These are phyloP conservation scores for Acleris sparsana DNA, from an alignment of 2,888 invertebrate genomes.

Conservation along the genomic window DNA sequence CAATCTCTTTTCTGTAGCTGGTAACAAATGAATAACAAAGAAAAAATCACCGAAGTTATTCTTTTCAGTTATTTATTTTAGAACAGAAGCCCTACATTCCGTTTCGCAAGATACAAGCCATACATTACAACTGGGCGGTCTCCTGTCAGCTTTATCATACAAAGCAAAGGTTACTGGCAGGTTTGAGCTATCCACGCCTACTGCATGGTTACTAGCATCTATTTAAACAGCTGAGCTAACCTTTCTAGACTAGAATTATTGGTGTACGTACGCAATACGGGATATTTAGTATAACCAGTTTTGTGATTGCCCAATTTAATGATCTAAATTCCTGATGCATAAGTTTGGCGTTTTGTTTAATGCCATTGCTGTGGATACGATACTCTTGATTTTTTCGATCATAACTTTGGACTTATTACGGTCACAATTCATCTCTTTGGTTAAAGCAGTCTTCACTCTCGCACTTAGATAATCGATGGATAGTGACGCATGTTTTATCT, in stretches of 20 bases:
- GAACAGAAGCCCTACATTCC: slow-evolving; percentile 21
- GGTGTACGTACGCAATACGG: not conserved
- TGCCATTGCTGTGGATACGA: not conserved
- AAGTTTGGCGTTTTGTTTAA: not conserved
- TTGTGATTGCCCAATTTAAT: not conserved
- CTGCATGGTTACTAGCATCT: slow-evolving; percentile 9
- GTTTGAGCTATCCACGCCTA: slow-evolving; percentile 25
- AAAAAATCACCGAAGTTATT: too few species aligned
- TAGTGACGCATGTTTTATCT: too few species aligned
- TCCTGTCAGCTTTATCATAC: slow-evolving; percentile 23
- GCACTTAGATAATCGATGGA: too few species aligned
- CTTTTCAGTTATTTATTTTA: not conserved
- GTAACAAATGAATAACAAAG: too few species aligned
- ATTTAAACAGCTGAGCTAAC: slow-evolving; percentile 30
- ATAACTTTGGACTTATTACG: too few species aligned
- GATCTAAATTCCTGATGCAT: not conserved
- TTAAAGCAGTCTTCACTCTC: too few species aligned
- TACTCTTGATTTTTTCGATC: not conserved
- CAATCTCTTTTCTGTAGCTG: too few species aligned
- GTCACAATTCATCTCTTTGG: too few species aligned
- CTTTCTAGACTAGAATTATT: slow-evolving; percentile 32
- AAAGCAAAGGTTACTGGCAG: slow-evolving; percentile 31
- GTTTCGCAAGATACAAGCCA: slow-evolving; percentile 22
- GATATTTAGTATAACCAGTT: not conserved
- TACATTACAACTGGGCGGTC: slow-evolving; percentile 31